phyloP scores from a whole-genome alignment of 1,140 invertebrate species.

The Drosophila erecta region DNA sequence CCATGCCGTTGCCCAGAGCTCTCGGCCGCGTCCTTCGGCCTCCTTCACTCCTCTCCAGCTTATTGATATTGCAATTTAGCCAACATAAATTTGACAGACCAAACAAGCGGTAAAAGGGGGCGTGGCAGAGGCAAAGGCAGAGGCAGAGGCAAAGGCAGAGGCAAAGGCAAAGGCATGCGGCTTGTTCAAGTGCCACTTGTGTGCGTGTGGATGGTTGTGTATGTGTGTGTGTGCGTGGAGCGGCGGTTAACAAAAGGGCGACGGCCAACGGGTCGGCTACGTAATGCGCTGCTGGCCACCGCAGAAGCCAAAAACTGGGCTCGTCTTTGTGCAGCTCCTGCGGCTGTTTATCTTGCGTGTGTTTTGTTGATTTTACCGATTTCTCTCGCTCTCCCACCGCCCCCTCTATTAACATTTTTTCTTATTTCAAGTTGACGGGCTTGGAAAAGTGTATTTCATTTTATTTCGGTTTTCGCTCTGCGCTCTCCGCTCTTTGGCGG shows the following conservation, averaged over 20 bases:
- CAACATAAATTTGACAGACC: constrained; percentile 58
- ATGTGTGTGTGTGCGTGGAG: background rate
- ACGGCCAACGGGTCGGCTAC: constrained; percentile 43
- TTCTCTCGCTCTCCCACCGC: constrained; percentile 36
- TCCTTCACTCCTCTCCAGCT: constrained; percentile 20
- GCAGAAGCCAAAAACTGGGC: constrained; percentile 33
- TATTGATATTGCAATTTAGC: constrained; percentile 75
- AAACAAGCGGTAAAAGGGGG: constrained; percentile 4
- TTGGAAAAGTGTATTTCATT: constrained; percentile 63
- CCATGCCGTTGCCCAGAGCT: constrained; percentile 11
- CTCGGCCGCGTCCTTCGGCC: constrained; percentile 6
- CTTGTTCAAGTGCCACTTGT: constrained; percentile 39
- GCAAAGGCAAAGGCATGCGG: background rate
- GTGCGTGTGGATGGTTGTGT: constrained; percentile 2
- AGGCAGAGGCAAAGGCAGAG: background rate
- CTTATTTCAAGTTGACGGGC: constrained; percentile 39
- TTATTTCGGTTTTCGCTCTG: constrained; percentile 43
- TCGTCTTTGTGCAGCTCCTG: constrained; percentile 24
- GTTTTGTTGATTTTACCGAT: constrained; percentile 81
- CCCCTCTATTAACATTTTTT: constrained; percentile 63
- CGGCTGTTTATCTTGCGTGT: constrained; percentile 76
- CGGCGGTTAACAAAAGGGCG: constrained; percentile 1
- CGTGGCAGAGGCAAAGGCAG: background rate
- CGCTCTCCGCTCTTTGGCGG: constrained; percentile 5
- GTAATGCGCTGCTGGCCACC: constrained; percentile 38